Percentiles rank a stretch among this genome's conserved stretches.
phyloP scores from a whole-genome alignment of 2,797 vertebrate species.

The Mallotus villosus region DNA sequence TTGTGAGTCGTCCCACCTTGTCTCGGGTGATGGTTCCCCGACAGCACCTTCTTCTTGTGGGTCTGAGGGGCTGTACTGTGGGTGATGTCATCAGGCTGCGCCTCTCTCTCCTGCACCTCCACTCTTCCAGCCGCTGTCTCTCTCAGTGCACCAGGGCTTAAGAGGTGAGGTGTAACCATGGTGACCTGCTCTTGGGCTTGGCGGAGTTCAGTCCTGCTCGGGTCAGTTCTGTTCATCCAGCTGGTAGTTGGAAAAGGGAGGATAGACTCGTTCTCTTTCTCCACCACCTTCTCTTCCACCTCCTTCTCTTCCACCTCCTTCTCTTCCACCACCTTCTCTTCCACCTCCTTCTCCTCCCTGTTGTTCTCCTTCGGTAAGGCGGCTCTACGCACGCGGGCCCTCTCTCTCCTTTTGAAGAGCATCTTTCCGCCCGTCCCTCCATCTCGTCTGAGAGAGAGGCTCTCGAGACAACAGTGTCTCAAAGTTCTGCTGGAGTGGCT shows the following conservation, averaged over 20 bases:
- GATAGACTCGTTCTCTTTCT: background rate
- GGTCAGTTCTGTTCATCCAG: background rate
- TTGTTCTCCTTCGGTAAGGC: background rate
- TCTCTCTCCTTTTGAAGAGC: background rate
- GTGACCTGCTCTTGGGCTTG: conserved; percentile 14
- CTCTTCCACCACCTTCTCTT: background rate
- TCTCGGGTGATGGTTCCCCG: background rate
- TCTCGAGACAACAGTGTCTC: conserved; percentile 65
- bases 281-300: background rate
- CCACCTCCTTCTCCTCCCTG: background rate
- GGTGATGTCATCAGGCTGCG: background rate
- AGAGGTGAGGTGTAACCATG: background rate
- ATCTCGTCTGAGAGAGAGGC: conserved; percentile 42
- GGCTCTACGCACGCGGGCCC: conserved; percentile 37
- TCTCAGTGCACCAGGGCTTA: background rate
- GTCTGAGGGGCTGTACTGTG: conserved; percentile 2
- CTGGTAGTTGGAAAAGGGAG: background rate
- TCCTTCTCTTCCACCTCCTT: no score
- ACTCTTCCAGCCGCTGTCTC: conserved; percentile 12
- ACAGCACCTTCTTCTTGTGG: background rate
- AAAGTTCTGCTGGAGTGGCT: conserved; percentile 30
- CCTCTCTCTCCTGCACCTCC: conserved; percentile 54
- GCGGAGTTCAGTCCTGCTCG: background rate
- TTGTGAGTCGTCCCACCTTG: background rate
- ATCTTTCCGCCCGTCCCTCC: conserved; percentile 10